Evolutionary conservation across 2,113 vertebrate species (phyloP).

Genomic region (Oreotragus oreotragus): DNA sequence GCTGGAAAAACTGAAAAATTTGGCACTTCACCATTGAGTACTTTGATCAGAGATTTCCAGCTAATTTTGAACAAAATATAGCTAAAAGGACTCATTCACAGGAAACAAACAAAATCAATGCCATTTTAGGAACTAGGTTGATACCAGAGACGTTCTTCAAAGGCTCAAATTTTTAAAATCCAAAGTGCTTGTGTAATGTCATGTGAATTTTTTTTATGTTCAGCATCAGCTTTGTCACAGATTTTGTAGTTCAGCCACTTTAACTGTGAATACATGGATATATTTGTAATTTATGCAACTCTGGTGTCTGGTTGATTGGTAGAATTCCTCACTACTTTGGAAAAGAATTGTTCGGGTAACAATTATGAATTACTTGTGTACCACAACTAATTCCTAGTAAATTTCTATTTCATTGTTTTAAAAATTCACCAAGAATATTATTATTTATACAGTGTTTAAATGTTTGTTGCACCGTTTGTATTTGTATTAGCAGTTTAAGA

Average conservation of each 20-base stretch:
- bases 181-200: background rate
- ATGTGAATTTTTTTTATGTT: background rate
- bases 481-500: background rate
- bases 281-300: background rate
- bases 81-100: background rate
- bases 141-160: background rate
- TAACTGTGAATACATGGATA: background rate
- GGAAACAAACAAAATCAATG: background rate
- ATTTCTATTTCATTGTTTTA: background rate
- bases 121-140: background rate
- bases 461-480: background rate
- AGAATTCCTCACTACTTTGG: background rate
- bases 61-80: background rate
- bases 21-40: background rate
- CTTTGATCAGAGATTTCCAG: slow-evolving; percentile 8
- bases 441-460: background rate
- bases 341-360: background rate
- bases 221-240: background rate
- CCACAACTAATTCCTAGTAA: background rate
- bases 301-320: background rate
- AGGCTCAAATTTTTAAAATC: background rate
- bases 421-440: background rate
- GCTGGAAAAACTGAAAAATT: background rate
- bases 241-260: background rate
- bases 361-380: background rate